Base-by-base conservation (phyloP, 2,113 vertebrate species). In the Thomomys bottae region DNA sequence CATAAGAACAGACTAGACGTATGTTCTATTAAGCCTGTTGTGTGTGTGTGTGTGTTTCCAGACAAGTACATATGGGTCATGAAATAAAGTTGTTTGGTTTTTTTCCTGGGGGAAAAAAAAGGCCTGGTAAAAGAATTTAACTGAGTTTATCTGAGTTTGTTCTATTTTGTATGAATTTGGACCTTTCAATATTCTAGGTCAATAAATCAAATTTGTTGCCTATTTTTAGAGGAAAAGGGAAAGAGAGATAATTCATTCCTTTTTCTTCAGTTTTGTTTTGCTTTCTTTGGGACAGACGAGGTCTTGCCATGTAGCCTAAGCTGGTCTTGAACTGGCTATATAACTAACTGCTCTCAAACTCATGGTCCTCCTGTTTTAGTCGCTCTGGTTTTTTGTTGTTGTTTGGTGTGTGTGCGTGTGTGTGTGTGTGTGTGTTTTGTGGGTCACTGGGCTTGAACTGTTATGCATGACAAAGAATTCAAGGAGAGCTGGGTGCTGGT, bases 1-100 rank as follows among this genome's bases (percentile, higher is more conserved):
- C 32, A n/a, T 73, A 83, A 72, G 24, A 90, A 54, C 9, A 76
- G 66, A 83, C 3, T 30, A 15, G 1, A 49, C 23, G 32, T 87
- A 34, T 81, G 79, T 54, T 34, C 67, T 54, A 54, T 54, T 54
- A 54, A 54, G 49, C 49, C 14, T 54, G 49, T 11, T 14, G 49
- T 54, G 49, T 54, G 49, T 54, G 49, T 54, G 23, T 38, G 10
- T 45, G 63, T 61, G 17, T 61, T 54, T 34, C 81, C 17, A 81
- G 71, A 40, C 77, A 91, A 73, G 18, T 45, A 36, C 11, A 17
- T 70, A 45, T 64, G 64, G 34, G 20, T 71, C 70, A 59, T 42
- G 23, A 87, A 93, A 49, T 30, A 77, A 93, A 87, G 57, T n/a
- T 32, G 26, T 17, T 83, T 17, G 36, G 68, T 82, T 77, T 36